Base-by-base conservation (phyloP, 2,888 invertebrate genomes). In the Harpalus rufipes region DNA sequence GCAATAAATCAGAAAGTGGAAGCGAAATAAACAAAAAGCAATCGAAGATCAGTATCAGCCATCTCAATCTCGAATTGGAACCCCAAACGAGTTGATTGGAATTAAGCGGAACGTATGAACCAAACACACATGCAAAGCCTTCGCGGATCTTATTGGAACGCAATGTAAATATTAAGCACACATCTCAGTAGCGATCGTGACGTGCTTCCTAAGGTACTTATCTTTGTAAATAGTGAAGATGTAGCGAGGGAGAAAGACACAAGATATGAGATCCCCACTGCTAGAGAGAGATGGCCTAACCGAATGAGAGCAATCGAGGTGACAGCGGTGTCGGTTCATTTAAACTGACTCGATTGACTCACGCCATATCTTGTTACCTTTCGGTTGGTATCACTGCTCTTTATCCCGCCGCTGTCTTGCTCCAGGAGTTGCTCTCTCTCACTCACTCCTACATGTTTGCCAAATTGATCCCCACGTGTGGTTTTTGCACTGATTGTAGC, bases 301-400 rank as follows among this genome's bases (percentile, higher is more conserved):
- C 87, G 88, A 88, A 88, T 88, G 88, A 88, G 87, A 86, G 88
- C 88, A 89, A 88, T 88, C 88, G 88, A 87, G 88, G 87, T 88
- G 89, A 89, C 89, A 89, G 89, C 78, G 87, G 86, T 88, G 88
- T 87, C 89, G 89, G 89, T 90, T 90, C 90, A 90, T 90, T 90
- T 90, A 89, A 89, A 89, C 89, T 88, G 89, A 89, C 89, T 89
- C 89, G 89, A 89, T 89, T 89, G 89, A 89, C 89, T 89, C 88
- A 88, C 89, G 89, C 89, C 90, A 89, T 89, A 88, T 89, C 90
- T 89, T 89, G 89, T 90, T 90, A 90, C 89, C 89, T 89, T 85
- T 85, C 78, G 79, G 58, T 80, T 79, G 80, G 79, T 78, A 84
- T 84, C 78, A 85, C 80, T 80, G 80, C 83, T 76, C 83, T 84